These are phyloP conservation scores for Plagodis pulveraria DNA, from an alignment of 2,888 invertebrate genomes.

Conservation along the genomic window DNA sequence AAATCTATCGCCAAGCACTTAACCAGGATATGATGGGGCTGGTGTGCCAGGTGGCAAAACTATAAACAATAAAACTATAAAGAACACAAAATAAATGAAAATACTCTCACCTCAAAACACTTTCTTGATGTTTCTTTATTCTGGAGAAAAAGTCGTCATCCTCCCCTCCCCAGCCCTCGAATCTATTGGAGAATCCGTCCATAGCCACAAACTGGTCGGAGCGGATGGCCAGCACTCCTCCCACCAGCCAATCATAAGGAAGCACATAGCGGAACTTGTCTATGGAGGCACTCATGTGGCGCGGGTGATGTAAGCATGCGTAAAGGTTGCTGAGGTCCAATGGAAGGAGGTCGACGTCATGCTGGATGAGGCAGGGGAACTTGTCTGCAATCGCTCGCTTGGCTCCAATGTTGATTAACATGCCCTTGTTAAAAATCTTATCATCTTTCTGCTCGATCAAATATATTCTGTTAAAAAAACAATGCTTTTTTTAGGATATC, in stretches of 20 bases:
- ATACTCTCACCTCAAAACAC: slow-evolving; percentile 58
- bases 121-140: slow-evolving; percentile 50
- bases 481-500: too few relatives aligned
- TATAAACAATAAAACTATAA: background rate
- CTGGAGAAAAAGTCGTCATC: slow-evolving; percentile 72
- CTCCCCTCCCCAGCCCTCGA: slow-evolving; percentile 77
- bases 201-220: slow-evolving; percentile 60
- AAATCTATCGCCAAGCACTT: too few relatives aligned
- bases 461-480: slow-evolving; percentile 86
- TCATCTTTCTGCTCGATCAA: slow-evolving; percentile 92
- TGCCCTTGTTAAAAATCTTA: slow-evolving; percentile 93
- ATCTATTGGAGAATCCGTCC: slow-evolving; percentile 74
- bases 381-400: slow-evolving; percentile 88
- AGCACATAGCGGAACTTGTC: slow-evolving; percentile 87
- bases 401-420: slow-evolving; percentile 94
- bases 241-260: slow-evolving; percentile 57
- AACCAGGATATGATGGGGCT: too few relatives aligned
- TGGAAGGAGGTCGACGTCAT: slow-evolving; percentile 96
- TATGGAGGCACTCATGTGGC: slow-evolving; percentile 95
- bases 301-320: slow-evolving; percentile 90
- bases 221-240: slow-evolving; percentile 70
- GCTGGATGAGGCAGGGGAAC: slow-evolving; percentile 94
- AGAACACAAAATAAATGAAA: background rate
- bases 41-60: too few relatives aligned
- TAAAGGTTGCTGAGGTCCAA: slow-evolving; percentile 92